A percentile compares a stretch with the other conserved stretches of the same genome.
Conservation (phyloP, 2,113 vertebrate genomes). For the Pollimyrus isidori region DNA sequence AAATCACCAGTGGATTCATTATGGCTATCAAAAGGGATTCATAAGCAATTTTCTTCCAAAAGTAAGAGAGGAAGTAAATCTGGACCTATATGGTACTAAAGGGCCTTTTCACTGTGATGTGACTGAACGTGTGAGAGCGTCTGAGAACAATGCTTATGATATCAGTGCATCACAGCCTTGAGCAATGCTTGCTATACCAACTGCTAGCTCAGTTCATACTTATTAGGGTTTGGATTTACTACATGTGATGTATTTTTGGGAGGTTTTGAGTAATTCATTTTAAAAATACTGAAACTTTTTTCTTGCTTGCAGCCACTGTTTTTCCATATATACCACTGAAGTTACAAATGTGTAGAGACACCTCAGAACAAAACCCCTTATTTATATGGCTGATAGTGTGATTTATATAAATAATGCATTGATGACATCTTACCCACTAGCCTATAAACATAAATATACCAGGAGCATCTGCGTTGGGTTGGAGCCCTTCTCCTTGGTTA, state of each 20-base stretch:
- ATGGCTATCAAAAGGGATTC: constrained; percentile 45
- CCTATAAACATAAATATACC: not conserved
- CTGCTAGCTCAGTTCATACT: not conserved
- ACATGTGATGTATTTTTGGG: not conserved
- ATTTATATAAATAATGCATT: not conserved
- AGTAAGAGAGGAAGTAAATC: constrained; percentile 21
- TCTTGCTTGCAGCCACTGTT: not conserved
- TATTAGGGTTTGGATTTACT: not conserved
- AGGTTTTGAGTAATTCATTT: not conserved
- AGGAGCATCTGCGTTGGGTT: not conserved
- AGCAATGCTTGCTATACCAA: not conserved
- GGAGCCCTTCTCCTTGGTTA: not conserved
- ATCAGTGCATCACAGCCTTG: not conserved
- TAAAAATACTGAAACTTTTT: not conserved
- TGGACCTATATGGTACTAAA: constrained; percentile 32
- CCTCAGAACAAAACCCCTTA: not conserved
- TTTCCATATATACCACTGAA: not conserved
- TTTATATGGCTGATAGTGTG: not conserved
- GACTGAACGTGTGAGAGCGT: not conserved
- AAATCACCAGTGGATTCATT: constrained; percentile 55
- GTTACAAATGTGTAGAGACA: not conserved
- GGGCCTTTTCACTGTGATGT: constrained; percentile 41
- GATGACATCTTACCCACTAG: not conserved
- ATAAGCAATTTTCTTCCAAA: constrained; percentile 25
- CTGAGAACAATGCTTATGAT: not conserved